Evolutionary conservation across 2,797 vertebrate genomes (phyloP), one percentile per base, ranked within the genome.

Genomic region (Setipinna tenuifilis): DNA sequence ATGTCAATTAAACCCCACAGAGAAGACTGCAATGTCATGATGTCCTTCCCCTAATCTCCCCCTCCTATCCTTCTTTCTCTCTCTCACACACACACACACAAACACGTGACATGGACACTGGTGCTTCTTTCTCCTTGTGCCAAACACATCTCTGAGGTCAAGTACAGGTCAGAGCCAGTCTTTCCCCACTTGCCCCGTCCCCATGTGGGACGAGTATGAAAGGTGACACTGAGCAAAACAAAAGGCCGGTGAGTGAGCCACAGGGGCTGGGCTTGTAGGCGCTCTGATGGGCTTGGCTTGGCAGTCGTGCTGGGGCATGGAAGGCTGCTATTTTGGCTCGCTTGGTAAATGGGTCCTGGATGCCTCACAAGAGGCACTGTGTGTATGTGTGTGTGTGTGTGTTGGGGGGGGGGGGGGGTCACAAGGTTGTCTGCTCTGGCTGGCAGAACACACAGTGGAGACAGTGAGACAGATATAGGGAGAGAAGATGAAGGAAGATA

Each of bases 141-240:
- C 44, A 41, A 83, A 78, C 59, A 48, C 83, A 58, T 83, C 59
- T 59, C 65, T 83, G 81, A 89, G 88, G 88, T 90, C 89, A 87
- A 83, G 80, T 82, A 87, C 90, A 90, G 89, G 88, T 87, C 88
- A 87, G 84, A 68, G 59, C 28, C 83, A 75, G 85, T 86, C 80
- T 85, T 68, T 46, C 87, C 78, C 31, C 83, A 83, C 85, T 87
- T 87, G 87, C 86, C 82, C 82, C 86, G 85, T 59, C 71, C 48
- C 65, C 57, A 9, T 21, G 81, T 0, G 4, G 83, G 83, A 58
- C 28, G 3, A 17, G 48, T 62, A 82, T 84, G 90, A 89, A 89
- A 90, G 88, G 83, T 88, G 89, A 91, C 89, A 88, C 89, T 68
- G 58, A 17, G 75, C 7, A 82, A 80, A 85, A 86, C 83, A 86